Evolutionary conservation across 2,888 invertebrate genomes (phyloP), one percentile per base, ranked within the genome.

Genomic region (Petrolisthes cinctipes): DNA sequence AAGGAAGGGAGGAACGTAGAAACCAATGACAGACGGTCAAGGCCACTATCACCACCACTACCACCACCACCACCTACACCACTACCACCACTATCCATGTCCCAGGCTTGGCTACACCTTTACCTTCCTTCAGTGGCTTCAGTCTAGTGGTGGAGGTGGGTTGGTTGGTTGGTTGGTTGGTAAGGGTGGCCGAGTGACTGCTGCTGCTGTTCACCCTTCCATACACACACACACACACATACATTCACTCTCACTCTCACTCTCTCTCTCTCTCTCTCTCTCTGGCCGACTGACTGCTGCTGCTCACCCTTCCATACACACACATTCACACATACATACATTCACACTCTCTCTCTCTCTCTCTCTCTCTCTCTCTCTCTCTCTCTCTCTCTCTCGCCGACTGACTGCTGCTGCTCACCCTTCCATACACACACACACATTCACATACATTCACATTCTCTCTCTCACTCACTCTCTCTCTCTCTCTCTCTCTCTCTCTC

Each of bases 401-500:
- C 80, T 75, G 66, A 7, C 66, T 14, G 7, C 14, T 14, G 66
- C 14, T 66, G 66, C 66, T 66, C 9, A 66, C 9, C 14, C 14
- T 66, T 11, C 66, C 66, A 7, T 14, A 14, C 66, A 7, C 66
- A 11, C n/a, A n/a, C n/a, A 14, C 73, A 14, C n/a, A 73, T 73
- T 5, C n/a, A 73, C 11, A 4, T 6, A 53, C 6, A 53, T 14
- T 53, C 51, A 5, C 51, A 53, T 1, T 54, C 79, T 4, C 7
- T 6, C 79, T 5, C 53, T 54, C 78, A 6, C 23, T 51, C 78
- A 7, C 53, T 51, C 23, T 51, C 81, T 81, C 61, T 61, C 81
- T 81, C 61, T 81, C 81, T 61, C 81, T 61, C 61, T 82, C 82
- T 82, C 68, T 11, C 23, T 82, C 23, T 66, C 51, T 37, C 23